Conservation (phyloP, 2,888 invertebrate genomes). For the Thalpophila matura region DNA sequence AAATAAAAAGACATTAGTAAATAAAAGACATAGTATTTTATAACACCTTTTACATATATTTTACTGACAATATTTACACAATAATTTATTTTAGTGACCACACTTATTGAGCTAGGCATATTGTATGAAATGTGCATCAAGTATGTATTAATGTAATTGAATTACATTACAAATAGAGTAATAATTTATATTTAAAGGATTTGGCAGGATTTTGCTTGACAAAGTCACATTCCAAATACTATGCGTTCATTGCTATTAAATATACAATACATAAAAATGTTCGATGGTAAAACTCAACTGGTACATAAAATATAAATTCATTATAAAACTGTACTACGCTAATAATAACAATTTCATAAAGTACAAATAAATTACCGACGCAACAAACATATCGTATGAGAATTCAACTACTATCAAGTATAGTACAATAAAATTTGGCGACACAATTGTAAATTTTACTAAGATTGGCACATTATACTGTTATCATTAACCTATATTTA, state of each 20-base stretch:
- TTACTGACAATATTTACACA: conserved; percentile 90
- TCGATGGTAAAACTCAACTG: conserved; percentile 78
- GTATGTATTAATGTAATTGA: conserved; percentile 84
- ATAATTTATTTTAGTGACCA: conserved; percentile 88
- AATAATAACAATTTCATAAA: conserved; percentile 73
- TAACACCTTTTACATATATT: conserved; percentile 90
- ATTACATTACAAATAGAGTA: conserved; percentile 84
- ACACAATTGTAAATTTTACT: conserved; percentile 73
- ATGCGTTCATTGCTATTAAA: conserved; percentile 69
- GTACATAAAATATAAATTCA: conserved; percentile 80
- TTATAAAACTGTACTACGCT: conserved; percentile 70
- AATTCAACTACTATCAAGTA: conserved; percentile 68
- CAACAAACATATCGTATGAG: conserved; percentile 72
- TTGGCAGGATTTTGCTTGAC: conserved; percentile 90
- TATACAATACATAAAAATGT: conserved; percentile 69
- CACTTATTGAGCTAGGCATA: conserved; percentile 90
- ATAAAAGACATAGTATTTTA: conserved; percentile 64
- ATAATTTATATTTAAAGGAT: conserved; percentile 74
- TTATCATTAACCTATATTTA: conserved; percentile 72
- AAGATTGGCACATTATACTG: conserved; percentile 82
- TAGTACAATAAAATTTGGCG: conserved; percentile 70
- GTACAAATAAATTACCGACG: conserved; percentile 75
- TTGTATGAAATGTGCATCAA: conserved; percentile 89
- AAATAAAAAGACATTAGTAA: conserved; percentile 63
- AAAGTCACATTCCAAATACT: conserved; percentile 84